These are phyloP conservation scores for Chaetodon trifascialis DNA, from an alignment of 2,113 vertebrate species.

Conservation along the genomic window DNA sequence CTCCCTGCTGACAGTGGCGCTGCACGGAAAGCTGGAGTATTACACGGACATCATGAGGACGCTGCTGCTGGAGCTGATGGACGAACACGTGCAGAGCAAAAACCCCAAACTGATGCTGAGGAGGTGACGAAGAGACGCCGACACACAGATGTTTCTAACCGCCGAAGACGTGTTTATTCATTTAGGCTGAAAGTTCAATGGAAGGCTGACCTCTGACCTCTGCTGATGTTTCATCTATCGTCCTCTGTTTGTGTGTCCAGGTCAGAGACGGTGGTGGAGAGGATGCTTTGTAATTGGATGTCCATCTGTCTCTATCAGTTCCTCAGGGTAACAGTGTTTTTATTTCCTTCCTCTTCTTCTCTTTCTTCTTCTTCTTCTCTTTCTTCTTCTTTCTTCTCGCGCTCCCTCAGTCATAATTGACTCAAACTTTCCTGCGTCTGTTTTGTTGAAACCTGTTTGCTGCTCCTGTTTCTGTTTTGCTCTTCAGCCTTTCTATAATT, in stretches of 20 bases:
- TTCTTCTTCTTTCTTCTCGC: neutral
- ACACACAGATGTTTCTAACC: too few relatives aligned
- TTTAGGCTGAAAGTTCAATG: too few relatives aligned
- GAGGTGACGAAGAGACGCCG: conserved; percentile 83
- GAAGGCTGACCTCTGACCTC: neutral
- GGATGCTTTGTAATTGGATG: conserved; percentile 99
- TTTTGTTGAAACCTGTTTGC: neutral
- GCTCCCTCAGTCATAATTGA: conserved; percentile 4
- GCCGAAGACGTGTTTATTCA: too few relatives aligned
- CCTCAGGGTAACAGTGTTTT: conserved; percentile 89
- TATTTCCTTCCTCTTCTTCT: neutral
- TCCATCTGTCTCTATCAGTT: conserved; percentile 99
- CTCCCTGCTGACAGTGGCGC: conserved; percentile 94
- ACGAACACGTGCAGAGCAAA: conserved; percentile 93
- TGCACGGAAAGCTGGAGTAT: conserved; percentile 97
- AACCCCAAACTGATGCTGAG: conserved; percentile 98
- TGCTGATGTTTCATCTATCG: conserved; percentile 1
- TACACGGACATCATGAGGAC: conserved; percentile 98
- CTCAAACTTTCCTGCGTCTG: neutral
- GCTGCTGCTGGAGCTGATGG: conserved; percentile 95
- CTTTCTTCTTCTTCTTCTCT: neutral
- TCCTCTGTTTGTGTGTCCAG: conserved; percentile 72
- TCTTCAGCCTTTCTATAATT: neutral
- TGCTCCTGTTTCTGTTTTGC: neutral
- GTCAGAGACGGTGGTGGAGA: conserved; percentile 97